Evolutionary conservation across 2,888 invertebrate genomes (phyloP).

Genomic region (Teleiodes luculella): DNA sequence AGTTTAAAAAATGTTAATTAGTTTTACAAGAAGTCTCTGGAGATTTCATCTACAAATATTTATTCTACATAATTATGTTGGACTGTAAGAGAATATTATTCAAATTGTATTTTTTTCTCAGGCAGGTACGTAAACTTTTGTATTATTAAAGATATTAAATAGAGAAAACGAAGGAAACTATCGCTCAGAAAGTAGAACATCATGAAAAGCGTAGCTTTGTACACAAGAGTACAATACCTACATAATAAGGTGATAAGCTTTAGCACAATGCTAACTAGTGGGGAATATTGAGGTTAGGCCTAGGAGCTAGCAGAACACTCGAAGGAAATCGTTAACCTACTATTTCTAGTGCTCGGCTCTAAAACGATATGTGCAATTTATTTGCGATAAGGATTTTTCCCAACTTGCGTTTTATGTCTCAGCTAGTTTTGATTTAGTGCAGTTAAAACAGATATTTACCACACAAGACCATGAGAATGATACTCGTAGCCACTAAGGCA

Average conservation of each 20-base stretch:
- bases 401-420: neutral
- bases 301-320: constrained; percentile 36
- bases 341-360: constrained; percentile 30
- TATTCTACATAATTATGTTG: too few relatives aligned
- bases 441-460: too few relatives aligned
- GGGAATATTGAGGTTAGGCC: constrained; percentile 45
- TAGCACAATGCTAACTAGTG: constrained; percentile 21
- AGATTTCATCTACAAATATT: too few relatives aligned
- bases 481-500: too few relatives aligned
- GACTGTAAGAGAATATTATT: too few relatives aligned
- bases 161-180: constrained; percentile 38
- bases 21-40: too few relatives aligned
- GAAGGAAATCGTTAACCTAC: constrained; percentile 59
- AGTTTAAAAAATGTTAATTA: too few relatives aligned
- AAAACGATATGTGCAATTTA: neutral
- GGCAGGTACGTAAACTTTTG: too few relatives aligned
- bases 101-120: too few relatives aligned
- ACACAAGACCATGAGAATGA: too few relatives aligned
- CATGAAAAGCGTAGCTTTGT: constrained; percentile 57
- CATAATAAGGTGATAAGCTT: constrained; percentile 52
- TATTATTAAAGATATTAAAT: too few relatives aligned
- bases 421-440: neutral
- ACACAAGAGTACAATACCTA: constrained; percentile 36
- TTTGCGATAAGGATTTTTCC: constrained; percentile 10
- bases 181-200: constrained; percentile 51